phyloP scores from a whole-genome alignment of 2,888 invertebrate species.

The Plebejus argus region DNA sequence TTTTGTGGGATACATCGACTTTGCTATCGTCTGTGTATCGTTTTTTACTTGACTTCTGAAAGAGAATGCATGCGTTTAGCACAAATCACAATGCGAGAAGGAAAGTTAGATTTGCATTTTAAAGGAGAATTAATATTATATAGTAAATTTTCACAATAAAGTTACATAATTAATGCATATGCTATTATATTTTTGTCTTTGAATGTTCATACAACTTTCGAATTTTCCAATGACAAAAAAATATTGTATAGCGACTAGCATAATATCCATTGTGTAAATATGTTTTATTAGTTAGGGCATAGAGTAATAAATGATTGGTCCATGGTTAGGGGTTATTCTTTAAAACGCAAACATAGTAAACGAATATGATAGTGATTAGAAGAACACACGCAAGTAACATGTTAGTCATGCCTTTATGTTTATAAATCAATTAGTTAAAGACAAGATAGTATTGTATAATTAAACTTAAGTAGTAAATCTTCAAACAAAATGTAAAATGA shows the following conservation, averaged over 20 bases:
- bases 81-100: conserved; percentile 35
- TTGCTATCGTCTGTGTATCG: conserved; percentile 63
- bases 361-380: background rate
- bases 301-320: too few species aligned
- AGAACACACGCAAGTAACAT: background rate
- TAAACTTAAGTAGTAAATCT: background rate
- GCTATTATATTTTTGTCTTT: too few species aligned
- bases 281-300: too few species aligned
- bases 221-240: too few species aligned
- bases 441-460: background rate
- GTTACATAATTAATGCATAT: too few species aligned
- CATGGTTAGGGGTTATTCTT: too few species aligned
- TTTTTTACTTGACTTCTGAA: conserved; percentile 70
- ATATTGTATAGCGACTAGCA: too few species aligned
- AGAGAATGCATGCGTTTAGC: conserved; percentile 54
- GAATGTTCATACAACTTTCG: too few species aligned
- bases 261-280: too few species aligned
- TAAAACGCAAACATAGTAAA: background rate
- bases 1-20: conserved; percentile 70
- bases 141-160: too few species aligned
- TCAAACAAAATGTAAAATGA: background rate
- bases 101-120: conserved; percentile 35
- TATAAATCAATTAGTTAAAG: background rate
- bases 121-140: background rate
- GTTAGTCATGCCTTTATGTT: conserved; percentile 14